phyloP scores from a whole-genome alignment of 2,888 invertebrate genomes.

The Melinaea marsaeus region DNA sequence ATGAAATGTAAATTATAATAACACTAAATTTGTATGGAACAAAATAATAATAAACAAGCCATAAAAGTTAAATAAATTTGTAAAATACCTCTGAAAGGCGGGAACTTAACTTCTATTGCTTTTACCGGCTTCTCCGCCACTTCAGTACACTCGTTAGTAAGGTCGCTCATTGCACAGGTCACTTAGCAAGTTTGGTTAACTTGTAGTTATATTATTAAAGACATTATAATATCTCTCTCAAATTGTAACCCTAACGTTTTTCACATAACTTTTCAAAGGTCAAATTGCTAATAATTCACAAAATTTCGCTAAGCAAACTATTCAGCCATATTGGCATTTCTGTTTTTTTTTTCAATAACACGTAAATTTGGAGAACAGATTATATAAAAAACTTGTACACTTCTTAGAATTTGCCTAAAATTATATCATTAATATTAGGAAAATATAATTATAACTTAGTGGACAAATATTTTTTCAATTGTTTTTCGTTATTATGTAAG shows the following conservation, averaged over 20 bases:
- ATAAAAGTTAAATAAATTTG: constrained; percentile 3
- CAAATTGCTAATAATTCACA: constrained; percentile 23
- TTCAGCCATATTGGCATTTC: constrained; percentile 60
- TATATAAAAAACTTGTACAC: not conserved
- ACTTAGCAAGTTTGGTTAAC: constrained; percentile 14
- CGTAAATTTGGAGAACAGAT: constrained; percentile 2
- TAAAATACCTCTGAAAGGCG: constrained; percentile 64
- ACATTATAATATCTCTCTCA: constrained; percentile 16
- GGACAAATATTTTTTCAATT: too few species aligned
- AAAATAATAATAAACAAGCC: constrained; percentile 2
- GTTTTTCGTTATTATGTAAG: too few species aligned
- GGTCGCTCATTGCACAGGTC: constrained; percentile 57
- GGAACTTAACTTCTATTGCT: constrained; percentile 54
- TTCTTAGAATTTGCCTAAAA: not conserved
- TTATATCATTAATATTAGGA: constrained; percentile 10
- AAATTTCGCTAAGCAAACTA: constrained; percentile 32
- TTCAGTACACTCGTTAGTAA: constrained; percentile 47
- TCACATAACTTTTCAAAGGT: constrained; percentile 13
- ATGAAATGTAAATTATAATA: too few species aligned
- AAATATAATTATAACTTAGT: too few species aligned
- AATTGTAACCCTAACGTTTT: not conserved
- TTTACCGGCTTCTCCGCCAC: constrained; percentile 64
- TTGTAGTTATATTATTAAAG: constrained; percentile 11
- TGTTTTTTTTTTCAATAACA: constrained; percentile 18
- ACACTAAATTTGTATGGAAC: not conserved